Evolutionary conservation across 2,113 vertebrate species (phyloP).

Genomic region (Vicugna pacos): DNA sequence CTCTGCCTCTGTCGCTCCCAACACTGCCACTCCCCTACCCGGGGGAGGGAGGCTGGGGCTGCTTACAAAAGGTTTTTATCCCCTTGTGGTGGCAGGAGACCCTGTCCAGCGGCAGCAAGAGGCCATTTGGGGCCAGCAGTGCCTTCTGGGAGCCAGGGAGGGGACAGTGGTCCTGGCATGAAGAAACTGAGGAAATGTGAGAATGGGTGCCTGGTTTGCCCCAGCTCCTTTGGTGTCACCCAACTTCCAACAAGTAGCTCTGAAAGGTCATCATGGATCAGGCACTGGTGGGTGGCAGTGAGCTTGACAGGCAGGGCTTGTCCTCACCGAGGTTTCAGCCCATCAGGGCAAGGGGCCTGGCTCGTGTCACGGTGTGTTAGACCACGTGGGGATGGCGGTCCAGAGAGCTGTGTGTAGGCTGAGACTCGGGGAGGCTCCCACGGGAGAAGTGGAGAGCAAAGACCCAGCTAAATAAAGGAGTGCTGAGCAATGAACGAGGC

Average conservation of each 20-base stretch:
- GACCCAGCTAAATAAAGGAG: not conserved
- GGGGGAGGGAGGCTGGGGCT: not conserved
- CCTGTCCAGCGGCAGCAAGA: not conserved
- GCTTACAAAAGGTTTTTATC: not conserved
- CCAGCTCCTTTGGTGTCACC: not conserved
- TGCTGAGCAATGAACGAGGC: not conserved
- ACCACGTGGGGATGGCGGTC: not conserved
- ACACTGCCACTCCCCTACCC: rapidly evolving
- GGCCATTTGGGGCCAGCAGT: not conserved
- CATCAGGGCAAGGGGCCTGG: rapidly evolving
- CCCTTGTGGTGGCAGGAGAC: not conserved
- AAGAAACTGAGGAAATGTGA: not conserved
- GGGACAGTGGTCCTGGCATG: too few species aligned
- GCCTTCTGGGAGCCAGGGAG: not conserved
- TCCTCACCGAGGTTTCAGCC: not conserved
- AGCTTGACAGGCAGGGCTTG: not conserved
- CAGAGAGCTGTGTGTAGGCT: not conserved
- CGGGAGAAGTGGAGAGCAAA: not conserved
- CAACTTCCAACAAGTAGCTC: not conserved
- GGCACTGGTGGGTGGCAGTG: not conserved
- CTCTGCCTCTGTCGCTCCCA: not conserved
- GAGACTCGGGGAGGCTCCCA: rapidly evolving
- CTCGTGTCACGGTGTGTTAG: rapidly evolving
- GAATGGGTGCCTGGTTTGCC: not conserved
- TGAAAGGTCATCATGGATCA: not conserved